phyloP scores from a whole-genome alignment of 2,113 vertebrate species.

The Nerophis ophidion region DNA sequence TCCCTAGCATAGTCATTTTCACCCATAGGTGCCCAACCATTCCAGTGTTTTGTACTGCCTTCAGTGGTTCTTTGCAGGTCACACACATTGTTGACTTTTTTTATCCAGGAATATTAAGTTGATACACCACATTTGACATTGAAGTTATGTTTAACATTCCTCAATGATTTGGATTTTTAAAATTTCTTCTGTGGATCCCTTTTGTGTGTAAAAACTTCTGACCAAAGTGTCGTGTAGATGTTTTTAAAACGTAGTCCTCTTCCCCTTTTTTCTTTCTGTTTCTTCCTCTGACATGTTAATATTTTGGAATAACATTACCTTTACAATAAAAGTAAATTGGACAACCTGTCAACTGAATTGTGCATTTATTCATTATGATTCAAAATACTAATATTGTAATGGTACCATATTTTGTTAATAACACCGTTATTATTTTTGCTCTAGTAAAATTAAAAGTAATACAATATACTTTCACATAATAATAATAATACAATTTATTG shows the following conservation, averaged over 20 bases:
- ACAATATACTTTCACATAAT: too few species aligned
- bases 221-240: conserved; percentile 89
- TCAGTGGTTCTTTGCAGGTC: conserved; percentile 61
- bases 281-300: conserved; percentile 70
- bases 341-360: conserved; percentile 53
- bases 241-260: conserved; percentile 77
- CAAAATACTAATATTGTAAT: too few species aligned
- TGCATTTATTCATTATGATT: conserved; percentile 26
- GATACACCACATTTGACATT: conserved; percentile 58
- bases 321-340: conserved; percentile 84
- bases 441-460: too few species aligned
- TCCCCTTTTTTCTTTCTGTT: conserved; percentile 52
- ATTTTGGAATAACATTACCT: conserved; percentile 90
- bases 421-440: too few species aligned
- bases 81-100: conserved; percentile 49
- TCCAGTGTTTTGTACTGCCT: conserved; percentile 76
- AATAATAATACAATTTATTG: too few species aligned
- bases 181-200: conserved; percentile 59
- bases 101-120: conserved; percentile 63
- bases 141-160: not conserved
- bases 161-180: conserved; percentile 43
- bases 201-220: conserved; percentile 76
- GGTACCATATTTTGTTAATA: too few species aligned
- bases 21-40: conserved; percentile 77
- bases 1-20: conserved; percentile 62